Base-by-base conservation (phyloP, 2,888 invertebrate genomes). In the Argynnis bischoffii region DNA sequence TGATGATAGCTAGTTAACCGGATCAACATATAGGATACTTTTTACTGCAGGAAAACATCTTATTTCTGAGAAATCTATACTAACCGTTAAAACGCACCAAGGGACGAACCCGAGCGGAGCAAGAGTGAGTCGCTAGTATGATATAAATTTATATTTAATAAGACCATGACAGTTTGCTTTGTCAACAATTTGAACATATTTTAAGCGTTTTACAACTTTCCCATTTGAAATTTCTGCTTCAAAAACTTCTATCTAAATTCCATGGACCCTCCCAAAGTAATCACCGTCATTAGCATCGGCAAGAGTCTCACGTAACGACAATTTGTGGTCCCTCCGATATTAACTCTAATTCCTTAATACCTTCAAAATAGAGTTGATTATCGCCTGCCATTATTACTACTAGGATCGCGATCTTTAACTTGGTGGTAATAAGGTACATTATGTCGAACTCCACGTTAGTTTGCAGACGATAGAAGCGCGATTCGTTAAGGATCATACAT, bases 281-380 rank as follows among this genome's bases (percentile, higher is more conserved):
- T 67, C 67, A 67, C 69, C 50, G 57, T 57, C 60, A 67, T 69
- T 67, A 69, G 69, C 69, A 65, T 63, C 63, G 54, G 63, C 59
- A 64, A 61, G 64, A 64, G 67, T 55, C 51, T 66, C 71, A 71
- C 69, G 69, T 69, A 63, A 57, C 63, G 67, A 61, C 70, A 66
- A 68, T 72, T 72, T 72, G 72, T 60, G 67, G 69, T 63, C 35
- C 54, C 35, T 41, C 35, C 56, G 31, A 46, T 57, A 47, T 53
- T 48, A 63, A 56, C 69, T 21, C 21, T 57, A 41, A 55, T 31
- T 31, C 57, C 55, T 50, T 67, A 61, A 63, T 41, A 6, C 21
- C 1, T n/a, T 46, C 26, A 61, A 1, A 16, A 64, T 64, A 71
- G 57, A 51, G 71, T 51, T 51, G 56, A 64, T 57, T 64, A 54